Percentiles rank a stretch among this genome's conserved stretches.
Conservation (phyloP, 1,140 invertebrate genomes). For the Drosophila subpulchrella region DNA sequence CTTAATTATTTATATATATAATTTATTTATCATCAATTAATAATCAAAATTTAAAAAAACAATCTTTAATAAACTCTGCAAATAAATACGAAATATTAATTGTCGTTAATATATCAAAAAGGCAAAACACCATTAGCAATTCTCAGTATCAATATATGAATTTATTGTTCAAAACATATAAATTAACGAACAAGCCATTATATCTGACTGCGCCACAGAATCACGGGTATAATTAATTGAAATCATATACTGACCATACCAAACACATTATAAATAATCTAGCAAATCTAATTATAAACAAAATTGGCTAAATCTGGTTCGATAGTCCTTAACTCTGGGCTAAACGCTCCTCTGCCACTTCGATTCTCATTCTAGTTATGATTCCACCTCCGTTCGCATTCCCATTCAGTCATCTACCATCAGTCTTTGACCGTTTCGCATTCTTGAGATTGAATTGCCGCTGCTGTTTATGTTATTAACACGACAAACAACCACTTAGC, state of each 20-base stretch:
- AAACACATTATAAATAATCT: slow-evolving; percentile 18
- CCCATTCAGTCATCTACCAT: slow-evolving; percentile 3
- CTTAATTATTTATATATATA: no score
- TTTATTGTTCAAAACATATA: background rate
- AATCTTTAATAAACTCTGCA: no score
- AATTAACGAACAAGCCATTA: background rate
- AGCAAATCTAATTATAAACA: slow-evolving; percentile 20
- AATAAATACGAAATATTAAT: no score
- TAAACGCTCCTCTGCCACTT: background rate
- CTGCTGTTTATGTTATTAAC: slow-evolving; percentile 63
- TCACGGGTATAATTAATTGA: slow-evolving; percentile 9
- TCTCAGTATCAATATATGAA: background rate
- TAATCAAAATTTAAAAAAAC: no score
- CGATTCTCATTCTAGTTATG: background rate
- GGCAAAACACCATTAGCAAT: background rate
- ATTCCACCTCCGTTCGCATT: background rate
- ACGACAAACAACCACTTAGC: slow-evolving; percentile 73
- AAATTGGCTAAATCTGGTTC: slow-evolving; percentile 6
- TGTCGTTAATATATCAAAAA: no score
- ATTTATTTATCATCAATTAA: no score
- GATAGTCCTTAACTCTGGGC: background rate
- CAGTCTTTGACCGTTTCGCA: slow-evolving; percentile 16
- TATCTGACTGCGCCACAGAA: background rate
- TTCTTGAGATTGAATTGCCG: slow-evolving; percentile 23
- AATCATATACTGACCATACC: background rate